These are phyloP conservation scores for Standfussiana lucernea DNA, from an alignment of 2,888 invertebrate species.

Conservation along the genomic window DNA sequence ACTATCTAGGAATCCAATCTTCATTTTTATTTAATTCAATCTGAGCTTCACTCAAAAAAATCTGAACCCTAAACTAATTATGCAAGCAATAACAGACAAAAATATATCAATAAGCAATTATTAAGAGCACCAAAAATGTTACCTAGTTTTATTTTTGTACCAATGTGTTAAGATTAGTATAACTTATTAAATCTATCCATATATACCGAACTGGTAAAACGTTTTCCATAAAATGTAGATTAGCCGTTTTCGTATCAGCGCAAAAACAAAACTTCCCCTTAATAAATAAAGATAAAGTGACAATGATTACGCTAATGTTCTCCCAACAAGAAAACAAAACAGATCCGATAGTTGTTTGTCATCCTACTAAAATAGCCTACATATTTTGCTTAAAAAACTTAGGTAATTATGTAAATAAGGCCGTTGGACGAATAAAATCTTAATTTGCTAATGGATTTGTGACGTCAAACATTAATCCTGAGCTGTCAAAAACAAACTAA, in stretches of 20 bases:
- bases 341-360: constrained; percentile 15
- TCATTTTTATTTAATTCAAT: neutral
- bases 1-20: neutral
- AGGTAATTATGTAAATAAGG: constrained; percentile 52
- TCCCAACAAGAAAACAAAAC: constrained; percentile 33
- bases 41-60: neutral
- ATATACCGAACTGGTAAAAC: neutral
- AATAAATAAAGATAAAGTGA: constrained; percentile 32
- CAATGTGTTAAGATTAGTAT: neutral
- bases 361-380: constrained; percentile 4
- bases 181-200: no score
- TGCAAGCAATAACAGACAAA: neutral
- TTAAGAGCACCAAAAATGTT: neutral
- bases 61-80: neutral
- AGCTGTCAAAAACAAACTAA: constrained; percentile 59
- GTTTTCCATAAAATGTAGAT: constrained; percentile 15
- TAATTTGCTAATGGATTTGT: constrained; percentile 66
- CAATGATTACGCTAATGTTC: constrained; percentile 33
- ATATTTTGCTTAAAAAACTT: constrained; percentile 32
- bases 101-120: no score
- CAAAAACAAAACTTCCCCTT: constrained; percentile 14
- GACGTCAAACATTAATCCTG: constrained; percentile 56
- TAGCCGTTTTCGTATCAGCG: constrained; percentile 2
- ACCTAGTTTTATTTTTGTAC: neutral
- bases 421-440: constrained; percentile 46